Evolutionary conservation across 1,140 invertebrate species (phyloP).

Genomic region (Lepidurus arcticus): DNA sequence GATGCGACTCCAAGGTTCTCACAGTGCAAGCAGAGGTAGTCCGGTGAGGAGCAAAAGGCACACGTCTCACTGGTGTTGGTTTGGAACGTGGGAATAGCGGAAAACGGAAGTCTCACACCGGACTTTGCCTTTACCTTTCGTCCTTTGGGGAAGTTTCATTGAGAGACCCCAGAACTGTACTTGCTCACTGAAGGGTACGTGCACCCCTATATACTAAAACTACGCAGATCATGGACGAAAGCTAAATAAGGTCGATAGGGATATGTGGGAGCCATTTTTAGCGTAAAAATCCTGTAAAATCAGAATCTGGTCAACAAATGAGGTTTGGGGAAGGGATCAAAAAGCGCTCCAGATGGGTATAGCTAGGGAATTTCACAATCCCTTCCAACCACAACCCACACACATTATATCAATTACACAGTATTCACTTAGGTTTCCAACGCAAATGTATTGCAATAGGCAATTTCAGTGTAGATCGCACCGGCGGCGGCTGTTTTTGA

Average conservation of each 20-base stretch:
- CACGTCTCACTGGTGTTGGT: constrained; percentile 13
- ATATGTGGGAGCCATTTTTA: neutral
- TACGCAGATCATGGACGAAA: neutral
- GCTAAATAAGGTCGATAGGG: neutral
- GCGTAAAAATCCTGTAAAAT: no score
- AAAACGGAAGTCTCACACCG: constrained; percentile 21
- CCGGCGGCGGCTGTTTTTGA: no score
- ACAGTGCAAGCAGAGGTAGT: constrained; percentile 13
- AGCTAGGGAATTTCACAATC: no score
- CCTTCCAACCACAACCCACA: no score
- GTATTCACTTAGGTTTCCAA: no score
- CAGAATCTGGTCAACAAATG: no score
- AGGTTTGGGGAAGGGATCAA: no score
- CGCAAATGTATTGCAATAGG: no score
- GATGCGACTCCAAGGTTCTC: constrained; percentile 7
- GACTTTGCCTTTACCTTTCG: constrained; percentile 21
- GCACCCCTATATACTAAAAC: neutral
- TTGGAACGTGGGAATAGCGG: constrained; percentile 17
- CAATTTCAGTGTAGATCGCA: no score
- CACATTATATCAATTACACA: no score
- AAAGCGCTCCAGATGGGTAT: no score
- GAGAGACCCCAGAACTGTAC: neutral
- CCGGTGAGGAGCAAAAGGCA: constrained; percentile 13
- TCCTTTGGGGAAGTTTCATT: constrained; percentile 21
- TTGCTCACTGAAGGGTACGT: constrained; percentile 2